Base-by-base conservation (phyloP, 1,140 invertebrate species). In the Drosophila bifasciata region DNA sequence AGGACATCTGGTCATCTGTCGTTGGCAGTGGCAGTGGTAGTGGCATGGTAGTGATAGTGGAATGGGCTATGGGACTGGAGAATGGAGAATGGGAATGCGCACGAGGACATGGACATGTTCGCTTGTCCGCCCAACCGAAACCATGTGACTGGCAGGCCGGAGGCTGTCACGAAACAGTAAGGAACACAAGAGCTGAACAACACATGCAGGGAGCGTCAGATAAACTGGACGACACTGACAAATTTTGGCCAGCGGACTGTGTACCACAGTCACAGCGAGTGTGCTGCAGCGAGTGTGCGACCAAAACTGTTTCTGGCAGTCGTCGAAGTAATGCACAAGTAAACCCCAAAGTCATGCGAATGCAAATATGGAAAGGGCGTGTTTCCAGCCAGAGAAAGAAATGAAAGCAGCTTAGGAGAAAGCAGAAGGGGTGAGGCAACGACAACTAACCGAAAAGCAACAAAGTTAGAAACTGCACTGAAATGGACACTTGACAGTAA, bases 401-500 rank as follows among this genome's bases (percentile, higher is more conserved):
- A 28, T 23, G 44, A 66, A 52, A 75, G 46, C 23, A 32, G 66
- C 66, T 69, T 40, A 56, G 49, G 16, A 36, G 28, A 41, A 25
- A 17, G 5, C 36, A 32, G 17, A 6, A 7, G 21, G 57, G 23
- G 39, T n/a, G 13, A 45, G 44, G 53, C 56, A 66, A 61, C 16
- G 64, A 79, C 70, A 84, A 79, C 69, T 61, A 70, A 75, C 69
- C 53, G 57, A 83, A 75, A 57, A 56, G 80, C 80, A 84, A 84
- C 80, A 76, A 85, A 85, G 76, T 85, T 79, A 61, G 66, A 76
- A 68, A 69, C 81, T 76, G 68, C n/a, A n/a, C 81, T 83, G 78
- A 78, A 86, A 88, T 71, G 81, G 78, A 86, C 83, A 78, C 81
- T 86, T 86, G 81, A 81, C 81, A 88, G 77, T 75, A 88, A 78